These are phyloP conservation scores for Drosophila sordidula DNA, from an alignment of 2,888 invertebrate species.

Conservation along the genomic window DNA sequence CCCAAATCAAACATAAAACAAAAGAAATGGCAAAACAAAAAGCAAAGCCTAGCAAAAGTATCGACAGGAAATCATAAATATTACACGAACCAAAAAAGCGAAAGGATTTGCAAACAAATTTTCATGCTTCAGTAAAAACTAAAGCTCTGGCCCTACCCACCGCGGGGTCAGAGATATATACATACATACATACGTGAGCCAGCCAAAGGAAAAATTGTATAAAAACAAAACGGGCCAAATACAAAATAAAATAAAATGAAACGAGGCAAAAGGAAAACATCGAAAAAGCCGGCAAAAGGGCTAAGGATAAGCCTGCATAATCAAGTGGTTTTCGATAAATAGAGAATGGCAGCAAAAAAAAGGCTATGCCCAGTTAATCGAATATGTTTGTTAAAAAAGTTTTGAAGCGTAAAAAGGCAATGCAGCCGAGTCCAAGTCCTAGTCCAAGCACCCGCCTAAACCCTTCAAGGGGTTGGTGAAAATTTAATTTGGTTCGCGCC, in stretches of 20 bases:
- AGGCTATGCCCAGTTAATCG: conserved; percentile 67
- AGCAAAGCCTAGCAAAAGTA: conserved; percentile 41
- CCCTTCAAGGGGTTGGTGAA: conserved; percentile 42
- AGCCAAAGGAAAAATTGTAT: conserved; percentile 45
- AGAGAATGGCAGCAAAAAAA: conserved; percentile 63
- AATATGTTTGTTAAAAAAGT: conserved; percentile 79
- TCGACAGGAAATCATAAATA: conserved; percentile 68
- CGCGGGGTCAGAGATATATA: conserved; percentile 1
- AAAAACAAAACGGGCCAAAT: conserved; percentile 44
- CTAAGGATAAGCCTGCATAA: conserved; percentile 80
- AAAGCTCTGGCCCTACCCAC: conserved; percentile 29
- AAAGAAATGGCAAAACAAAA: conserved; percentile 20
- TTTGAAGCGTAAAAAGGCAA: conserved; percentile 74
- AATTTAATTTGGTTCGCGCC: conserved; percentile 64
- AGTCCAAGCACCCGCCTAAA: conserved; percentile 7
- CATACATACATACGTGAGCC: conserved; percentile 4
- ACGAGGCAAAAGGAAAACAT: conserved; percentile 53
- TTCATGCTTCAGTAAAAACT: conserved; percentile 66
- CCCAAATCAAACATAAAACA: conserved; percentile 41
- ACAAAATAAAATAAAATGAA: conserved; percentile 28
- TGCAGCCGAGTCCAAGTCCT: conserved; percentile 23
- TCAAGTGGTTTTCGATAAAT: conserved; percentile 82
- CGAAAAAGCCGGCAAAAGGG: conserved; percentile 49
- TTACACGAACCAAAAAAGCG: conserved; percentile 51
- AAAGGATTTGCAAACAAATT: conserved; percentile 73